Evolutionary conservation across 1,140 invertebrate species (phyloP), one percentile per base, ranked within the genome.

Genomic region (Phortica variegata): DNA sequence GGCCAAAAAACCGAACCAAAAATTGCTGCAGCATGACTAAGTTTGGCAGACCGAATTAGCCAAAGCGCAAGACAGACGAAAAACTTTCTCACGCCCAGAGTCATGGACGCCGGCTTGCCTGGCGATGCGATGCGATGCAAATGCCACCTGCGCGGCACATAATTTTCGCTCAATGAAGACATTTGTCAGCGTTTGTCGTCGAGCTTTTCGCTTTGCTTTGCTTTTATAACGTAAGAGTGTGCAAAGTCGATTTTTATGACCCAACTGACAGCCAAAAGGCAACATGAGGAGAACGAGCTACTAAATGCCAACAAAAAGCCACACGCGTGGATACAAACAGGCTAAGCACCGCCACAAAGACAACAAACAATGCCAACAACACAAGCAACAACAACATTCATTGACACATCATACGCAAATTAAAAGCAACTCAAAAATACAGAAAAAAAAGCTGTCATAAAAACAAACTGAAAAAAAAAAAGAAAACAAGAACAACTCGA

Each of bases 161-260:
- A 60, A 68, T 68, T 60, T 68, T 68, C 10, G 5, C 44, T 50
- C 68, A 73, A 73, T 73, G 69, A 73, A 73, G 69, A 73, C 69
- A 73, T 73, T 68, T 73, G 69, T 69, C 69, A 69, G 61, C 66
- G 52, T 63, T 68, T 72, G 71, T 71, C 62, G 58, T 68, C 60
- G 58, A 63, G 63, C 63, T 63, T 68, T 68, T 68, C 68, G 63
- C 68, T 68, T 68, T n/a, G n/a, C n/a, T 68, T 68, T 60, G 63
- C 60, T 63, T 63, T 68, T 66, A 66, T 62, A 50, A 17, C n/a
- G 29, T 32, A 31, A 41, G 41, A 15, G 23, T 8, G 10, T 12
- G 65, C 65, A 70, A 70, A 65, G 60, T 59, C 61, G 63, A 72
- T 72, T 63, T 72, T 72, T 72, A 72, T 65, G 68, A 71, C 68